These are phyloP conservation scores for Choreutis nemorana DNA, from an alignment of 2,888 invertebrate species.

Conservation along the genomic window DNA sequence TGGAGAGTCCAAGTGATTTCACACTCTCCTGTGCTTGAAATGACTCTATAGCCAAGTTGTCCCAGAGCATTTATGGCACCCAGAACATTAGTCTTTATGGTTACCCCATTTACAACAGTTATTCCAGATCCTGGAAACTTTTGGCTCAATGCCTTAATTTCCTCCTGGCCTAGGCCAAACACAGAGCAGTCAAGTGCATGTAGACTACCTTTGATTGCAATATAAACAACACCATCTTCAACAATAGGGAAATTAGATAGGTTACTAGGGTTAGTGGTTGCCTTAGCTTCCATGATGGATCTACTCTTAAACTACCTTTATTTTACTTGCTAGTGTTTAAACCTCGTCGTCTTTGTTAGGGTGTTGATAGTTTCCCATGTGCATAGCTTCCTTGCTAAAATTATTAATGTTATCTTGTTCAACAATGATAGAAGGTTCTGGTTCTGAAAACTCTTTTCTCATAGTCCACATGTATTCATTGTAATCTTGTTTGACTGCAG, in stretches of 20 bases:
- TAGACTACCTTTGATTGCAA: constrained; percentile 81
- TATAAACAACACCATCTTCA: constrained; percentile 72
- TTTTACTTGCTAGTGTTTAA: constrained; percentile 21
- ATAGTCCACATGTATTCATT: constrained; percentile 95
- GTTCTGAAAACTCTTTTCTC: constrained; percentile 86
- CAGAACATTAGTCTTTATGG: constrained; percentile 74
- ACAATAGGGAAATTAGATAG: constrained; percentile 26
- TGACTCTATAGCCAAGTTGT: constrained; percentile 79
- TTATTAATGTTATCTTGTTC: constrained; percentile 70
- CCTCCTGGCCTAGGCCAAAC: constrained; percentile 78
- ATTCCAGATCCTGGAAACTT: constrained; percentile 71
- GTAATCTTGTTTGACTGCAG: constrained; percentile 86
- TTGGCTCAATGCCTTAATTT: constrained; percentile 73
- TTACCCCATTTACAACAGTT: constrained; percentile 75
- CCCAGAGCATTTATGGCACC: constrained; percentile 77
- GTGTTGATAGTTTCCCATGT: constrained; percentile 44
- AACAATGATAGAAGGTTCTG: constrained; percentile 74
- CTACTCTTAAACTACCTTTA: constrained; percentile 9
- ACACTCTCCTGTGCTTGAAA: constrained; percentile 80
- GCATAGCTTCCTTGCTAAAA: constrained; percentile 67
- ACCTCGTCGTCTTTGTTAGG: constrained; percentile 54
- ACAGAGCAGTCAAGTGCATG: constrained; percentile 77
- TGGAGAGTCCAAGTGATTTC: constrained; percentile 87
- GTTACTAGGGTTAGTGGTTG: constrained; percentile 29
- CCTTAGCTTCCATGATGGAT: constrained; percentile 42